Evolutionary conservation across 2,888 invertebrate genomes (phyloP), one percentile per base, ranked within the genome.

Genomic region (Brenthis ino): DNA sequence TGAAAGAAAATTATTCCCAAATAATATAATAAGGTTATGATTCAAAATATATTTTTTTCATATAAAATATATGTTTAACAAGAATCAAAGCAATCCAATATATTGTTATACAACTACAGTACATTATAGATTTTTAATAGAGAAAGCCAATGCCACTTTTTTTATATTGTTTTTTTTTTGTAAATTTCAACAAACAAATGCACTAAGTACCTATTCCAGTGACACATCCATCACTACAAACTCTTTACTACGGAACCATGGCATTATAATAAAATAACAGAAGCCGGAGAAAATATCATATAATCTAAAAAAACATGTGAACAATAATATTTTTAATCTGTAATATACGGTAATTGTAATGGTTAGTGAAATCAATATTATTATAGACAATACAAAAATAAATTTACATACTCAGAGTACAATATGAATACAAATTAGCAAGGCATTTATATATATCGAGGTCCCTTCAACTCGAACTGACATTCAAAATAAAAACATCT

Each of bases 1-100:
- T 24, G 43, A 66, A 48, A 66, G 13, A 60, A 53, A 66, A 57
- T 50, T 50, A 53, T 57, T 53, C 48, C 51, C 37, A 4, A 28
- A 53, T 37, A 16, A 60, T 53, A 28, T 53, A 28, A 28, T 28
- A 28, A 28, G 54, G 24, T 55, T 60, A 54, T 28, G 28, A 55
- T 55, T 66, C 55, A 60, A 66, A 60, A 66, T 60, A 66, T 66
- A 66, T 60, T 67, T 48, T 65, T 64, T 64, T 37, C 54, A 60
- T 54, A 67, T 55, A 60, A 67, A 67, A 67, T 67, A 67, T 67
- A 61, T 48, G 60, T 55, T 55, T 48, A 55, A 67, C 64, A 60
- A 28, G 28, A 28, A 4, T 57, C 65, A 65, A 58, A 53, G 65
- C 65, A 60, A 63, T 47, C 48, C 50, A 28, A 48, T 56, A n/a